These are phyloP conservation scores for Gymnocephalus cernua DNA, from an alignment of 2,113 vertebrate genomes.

Conservation along the genomic window DNA sequence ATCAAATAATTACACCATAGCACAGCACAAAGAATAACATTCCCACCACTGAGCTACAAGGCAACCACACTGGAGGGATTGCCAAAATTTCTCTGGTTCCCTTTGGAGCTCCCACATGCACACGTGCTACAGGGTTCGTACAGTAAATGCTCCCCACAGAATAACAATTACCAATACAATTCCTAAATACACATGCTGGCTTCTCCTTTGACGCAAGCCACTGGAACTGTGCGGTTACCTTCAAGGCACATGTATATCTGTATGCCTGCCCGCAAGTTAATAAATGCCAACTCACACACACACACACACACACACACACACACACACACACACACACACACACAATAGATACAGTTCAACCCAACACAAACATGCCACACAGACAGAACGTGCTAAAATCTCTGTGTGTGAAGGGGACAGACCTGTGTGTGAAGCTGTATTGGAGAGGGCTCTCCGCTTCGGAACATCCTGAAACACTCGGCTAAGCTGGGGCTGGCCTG, in stretches of 20 bases:
- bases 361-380: conserved; percentile 85
- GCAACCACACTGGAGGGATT: conserved; percentile 60
- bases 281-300: conserved; percentile 71
- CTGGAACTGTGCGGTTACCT: conserved; percentile 63
- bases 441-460: conserved; percentile 97
- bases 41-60: conserved; percentile 64
- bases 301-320: conserved; percentile 27
- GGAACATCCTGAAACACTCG: conserved; percentile 98
- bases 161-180: conserved; percentile 73
- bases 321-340: conserved; percentile 77
- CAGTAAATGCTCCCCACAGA: conserved; percentile 71
- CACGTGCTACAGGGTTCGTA: conserved; percentile 63
- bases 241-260: conserved; percentile 66
- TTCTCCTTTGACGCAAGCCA: conserved; percentile 73
- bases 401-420: conserved; percentile 89
- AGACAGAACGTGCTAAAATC: conserved; percentile 80
- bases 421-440: conserved; percentile 96
- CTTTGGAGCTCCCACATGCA: conserved; percentile 75
- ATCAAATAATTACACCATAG: conserved; percentile 47
- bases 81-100: conserved; percentile 54
- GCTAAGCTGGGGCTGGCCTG: conserved; percentile 98
- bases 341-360: conserved; percentile 78
- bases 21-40: conserved; percentile 73
- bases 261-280: conserved; percentile 63
- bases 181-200: conserved; percentile 76